Evolutionary conservation across 1,140 invertebrate genomes (phyloP).

Genomic region (Sitophilus oryzae): DNA sequence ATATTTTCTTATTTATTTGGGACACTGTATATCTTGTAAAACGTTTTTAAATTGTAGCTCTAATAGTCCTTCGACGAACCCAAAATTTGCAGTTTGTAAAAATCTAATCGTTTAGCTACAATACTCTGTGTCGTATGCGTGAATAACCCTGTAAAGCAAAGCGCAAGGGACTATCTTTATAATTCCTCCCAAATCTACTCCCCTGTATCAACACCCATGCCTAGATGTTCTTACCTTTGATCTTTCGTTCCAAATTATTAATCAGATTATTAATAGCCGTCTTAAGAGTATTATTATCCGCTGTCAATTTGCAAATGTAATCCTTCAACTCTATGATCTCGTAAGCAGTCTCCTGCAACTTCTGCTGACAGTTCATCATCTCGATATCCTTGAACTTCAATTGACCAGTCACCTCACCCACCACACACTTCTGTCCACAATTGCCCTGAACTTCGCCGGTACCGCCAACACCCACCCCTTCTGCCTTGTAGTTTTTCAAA

Average conservation of each 20-base stretch:
- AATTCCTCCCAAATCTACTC: no score
- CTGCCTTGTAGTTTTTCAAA: slow-evolving; percentile 9
- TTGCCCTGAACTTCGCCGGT: background rate
- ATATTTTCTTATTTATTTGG: no score
- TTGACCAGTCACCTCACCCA: background rate
- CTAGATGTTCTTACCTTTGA: slow-evolving; percentile 8
- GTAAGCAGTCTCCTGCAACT: slow-evolving; percentile 11
- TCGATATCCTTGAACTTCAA: slow-evolving; percentile 6
- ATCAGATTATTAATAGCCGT: slow-evolving; percentile 16
- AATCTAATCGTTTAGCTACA: no score
- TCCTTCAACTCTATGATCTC: slow-evolving; percentile 21
- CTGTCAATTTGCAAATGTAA: slow-evolving; percentile 11
- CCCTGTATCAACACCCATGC: no score
- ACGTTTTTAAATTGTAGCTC: no score
- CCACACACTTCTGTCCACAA: slow-evolving; percentile 1
- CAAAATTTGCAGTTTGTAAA: no score
- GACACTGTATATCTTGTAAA: no score
- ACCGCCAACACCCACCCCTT: background rate
- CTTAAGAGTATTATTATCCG: slow-evolving; percentile 17
- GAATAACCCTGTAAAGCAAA: no score
- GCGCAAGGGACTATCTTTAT: no score
- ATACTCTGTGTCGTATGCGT: no score
- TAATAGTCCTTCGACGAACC: no score
- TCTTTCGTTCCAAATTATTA: slow-evolving; percentile 16
- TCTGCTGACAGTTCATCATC: slow-evolving; percentile 1